Conservation (phyloP, 2,888 invertebrate species). For the Erebia epiphron region DNA sequence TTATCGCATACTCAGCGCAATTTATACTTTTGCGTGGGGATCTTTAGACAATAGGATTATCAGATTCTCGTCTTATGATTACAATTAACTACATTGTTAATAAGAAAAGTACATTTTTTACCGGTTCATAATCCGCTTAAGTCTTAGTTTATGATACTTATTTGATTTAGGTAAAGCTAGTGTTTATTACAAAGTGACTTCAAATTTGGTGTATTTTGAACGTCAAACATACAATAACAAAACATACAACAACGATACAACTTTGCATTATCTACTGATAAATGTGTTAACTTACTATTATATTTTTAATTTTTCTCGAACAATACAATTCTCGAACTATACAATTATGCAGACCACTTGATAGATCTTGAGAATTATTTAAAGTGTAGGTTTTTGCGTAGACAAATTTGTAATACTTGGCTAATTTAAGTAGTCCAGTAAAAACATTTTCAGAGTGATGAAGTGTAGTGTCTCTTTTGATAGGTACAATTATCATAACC, state of each 20-base stretch:
- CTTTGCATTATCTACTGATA: no score
- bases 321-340: background rate
- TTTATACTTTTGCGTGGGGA: conserved; percentile 4
- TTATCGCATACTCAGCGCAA: background rate
- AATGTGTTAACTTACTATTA: background rate
- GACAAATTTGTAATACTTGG: no score
- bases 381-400: background rate
- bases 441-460: background rate
- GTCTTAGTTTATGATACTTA: background rate
- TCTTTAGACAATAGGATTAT: background rate
- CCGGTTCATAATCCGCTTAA: background rate
- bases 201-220: background rate
- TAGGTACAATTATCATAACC: background rate
- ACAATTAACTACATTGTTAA: background rate
- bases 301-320: background rate
- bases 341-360: background rate
- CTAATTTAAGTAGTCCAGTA: background rate
- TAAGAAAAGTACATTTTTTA: background rate
- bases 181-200: background rate
- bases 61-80: background rate
- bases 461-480: background rate
- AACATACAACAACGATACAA: no score
- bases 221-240: no score
- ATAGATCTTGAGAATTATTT: background rate
- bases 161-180: background rate